A percentile compares a stretch with the other conserved stretches of the same genome.
Conservation (phyloP, 2,113 vertebrate genomes). For the Oreocharis arfaki region DNA sequence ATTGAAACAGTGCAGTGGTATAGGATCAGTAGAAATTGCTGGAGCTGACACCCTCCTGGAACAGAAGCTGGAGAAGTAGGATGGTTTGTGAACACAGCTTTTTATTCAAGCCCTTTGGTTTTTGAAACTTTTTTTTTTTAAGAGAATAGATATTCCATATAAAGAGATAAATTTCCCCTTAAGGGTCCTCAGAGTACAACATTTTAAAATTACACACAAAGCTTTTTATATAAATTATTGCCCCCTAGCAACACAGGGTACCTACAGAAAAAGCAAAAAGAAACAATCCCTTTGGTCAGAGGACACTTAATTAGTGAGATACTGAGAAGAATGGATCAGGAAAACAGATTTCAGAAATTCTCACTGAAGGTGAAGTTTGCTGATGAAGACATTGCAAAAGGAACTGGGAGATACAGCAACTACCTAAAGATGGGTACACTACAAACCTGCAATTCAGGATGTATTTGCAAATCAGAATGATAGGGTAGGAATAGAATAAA, state of each 20-base stretch:
- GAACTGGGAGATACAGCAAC: neutral
- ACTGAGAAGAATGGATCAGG: neutral
- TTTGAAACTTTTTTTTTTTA: neutral
- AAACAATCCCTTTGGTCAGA: neutral
- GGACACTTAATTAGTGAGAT: neutral
- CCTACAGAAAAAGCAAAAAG: neutral
- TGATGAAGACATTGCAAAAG: neutral
- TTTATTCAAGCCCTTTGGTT: neutral
- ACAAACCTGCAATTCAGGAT: neutral
- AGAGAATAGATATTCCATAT: neutral
- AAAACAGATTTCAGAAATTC: neutral
- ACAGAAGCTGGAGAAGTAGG: neutral
- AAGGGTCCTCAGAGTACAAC: neutral
- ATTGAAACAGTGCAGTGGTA: neutral
- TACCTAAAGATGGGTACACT: neutral
- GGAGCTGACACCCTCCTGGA: neutral
- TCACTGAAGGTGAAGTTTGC: neutral
- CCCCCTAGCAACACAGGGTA: neutral
- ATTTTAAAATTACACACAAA: neutral
- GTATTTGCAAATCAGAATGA: neutral
- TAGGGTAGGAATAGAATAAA: neutral
- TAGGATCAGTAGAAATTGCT: neutral
- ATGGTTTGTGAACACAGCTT: neutral
- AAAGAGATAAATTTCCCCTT: neutral
- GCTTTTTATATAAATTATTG: neutral